Evolutionary conservation across 1,140 invertebrate genomes (phyloP), one percentile per base, ranked within the genome.

Genomic region (Drosophila lowei): DNA sequence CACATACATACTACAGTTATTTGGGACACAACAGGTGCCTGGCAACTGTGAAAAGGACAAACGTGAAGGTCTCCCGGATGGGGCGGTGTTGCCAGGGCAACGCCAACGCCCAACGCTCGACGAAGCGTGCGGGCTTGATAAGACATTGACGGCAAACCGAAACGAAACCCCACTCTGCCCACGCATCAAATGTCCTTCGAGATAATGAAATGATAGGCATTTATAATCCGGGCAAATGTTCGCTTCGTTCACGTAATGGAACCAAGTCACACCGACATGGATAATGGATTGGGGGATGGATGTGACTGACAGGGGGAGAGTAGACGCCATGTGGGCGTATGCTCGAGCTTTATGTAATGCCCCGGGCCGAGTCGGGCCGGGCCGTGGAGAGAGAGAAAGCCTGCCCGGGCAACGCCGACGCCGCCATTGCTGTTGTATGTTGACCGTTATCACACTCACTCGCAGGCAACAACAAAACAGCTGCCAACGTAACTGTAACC

Each of bases 31-130:
- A 85, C 81, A 85, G 81, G 81, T 86, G 81, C 83, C 83, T 88
- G 79, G 83, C 75, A 88, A 88, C 83, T 83, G 83, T 83, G 83
- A 73, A 88, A 83, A 88, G 83, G 83, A 88, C 83, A 79, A 88
- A 88, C 59, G 64, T 84, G 81, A 84, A 86, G 80, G 80, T 84
- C 81, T 85, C 47, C 44, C 13, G 44, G 23, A 38, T 57, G 3
- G 11, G 11, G 25, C 41, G 46, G 5, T 47, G 72, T 59, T 79
- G 76, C 63, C 79, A 64, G 75, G 72, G 41, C 63, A 62, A 62
- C 56, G 59, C 47, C 73, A 77, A 77, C 77, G 67, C 64, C 77
- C 62, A 57, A 28, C 52, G 38, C 61, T 42, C 42, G 53, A 25
- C 48, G 25, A 13, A 13, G 15, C 48, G 18, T 30, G 68, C 49